Conservation (phyloP, 2,888 invertebrate genomes). For the Masnerella sp. region DNA sequence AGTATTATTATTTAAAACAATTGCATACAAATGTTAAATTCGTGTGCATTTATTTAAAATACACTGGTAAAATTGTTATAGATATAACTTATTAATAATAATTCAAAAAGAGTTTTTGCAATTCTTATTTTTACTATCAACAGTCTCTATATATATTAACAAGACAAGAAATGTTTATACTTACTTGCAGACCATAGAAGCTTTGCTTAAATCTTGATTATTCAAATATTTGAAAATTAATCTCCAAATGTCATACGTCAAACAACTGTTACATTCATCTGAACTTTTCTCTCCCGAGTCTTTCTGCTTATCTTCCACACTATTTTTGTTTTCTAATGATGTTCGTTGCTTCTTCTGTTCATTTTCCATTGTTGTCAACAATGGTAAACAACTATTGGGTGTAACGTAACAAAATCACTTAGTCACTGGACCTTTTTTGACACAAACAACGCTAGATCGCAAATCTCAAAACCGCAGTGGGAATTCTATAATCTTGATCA, state of each 20-base stretch:
- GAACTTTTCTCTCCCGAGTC: not conserved
- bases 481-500: no score
- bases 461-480: no score
- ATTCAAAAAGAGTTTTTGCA: not conserved
- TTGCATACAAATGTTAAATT: not conserved
- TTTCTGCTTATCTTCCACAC: not conserved
- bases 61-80: not conserved
- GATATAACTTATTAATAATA: not conserved
- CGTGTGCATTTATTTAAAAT: not conserved
- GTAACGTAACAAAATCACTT: no score
- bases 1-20: not conserved
- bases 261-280: constrained; percentile 1
- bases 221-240: constrained; percentile 71
- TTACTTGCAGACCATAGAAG: constrained; percentile 71
- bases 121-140: not conserved
- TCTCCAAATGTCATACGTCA: constrained; percentile 72
- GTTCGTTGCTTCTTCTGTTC: not conserved
- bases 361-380: constrained; percentile 12
- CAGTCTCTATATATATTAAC: not conserved
- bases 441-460: no score
- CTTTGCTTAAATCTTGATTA: constrained; percentile 66
- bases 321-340: no score
- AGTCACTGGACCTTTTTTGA: no score
- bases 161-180: not conserved
- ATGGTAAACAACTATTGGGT: no score